Evolutionary conservation across 92 coral and sea anemone genomes (phyloP), one percentile per base, ranked within the genome.

Genomic region (Palythoa heliodiscus): DNA sequence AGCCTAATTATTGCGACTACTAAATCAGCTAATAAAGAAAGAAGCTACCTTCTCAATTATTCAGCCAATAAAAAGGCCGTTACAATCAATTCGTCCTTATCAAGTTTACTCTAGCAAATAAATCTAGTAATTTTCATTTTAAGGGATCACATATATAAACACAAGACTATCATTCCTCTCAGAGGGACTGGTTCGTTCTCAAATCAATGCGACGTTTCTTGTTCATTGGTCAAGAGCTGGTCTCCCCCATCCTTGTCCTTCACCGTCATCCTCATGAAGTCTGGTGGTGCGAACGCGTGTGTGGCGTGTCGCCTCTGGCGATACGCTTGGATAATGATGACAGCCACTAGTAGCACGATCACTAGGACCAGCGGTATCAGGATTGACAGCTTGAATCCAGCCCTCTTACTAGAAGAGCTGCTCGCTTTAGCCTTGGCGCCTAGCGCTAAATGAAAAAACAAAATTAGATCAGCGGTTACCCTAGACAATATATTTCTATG

Each of bases 321-420:
- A 58, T 77, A 77, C 19, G 52, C 83, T 11, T 6, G 54, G 40
- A 78, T 17, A n/a, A 61, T 3, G 52, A 78, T 78, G 37, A 78
- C 71, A 3, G 71, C 71, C 83, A 78, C 70, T 40, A 78, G 71
- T 2, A 29, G 19, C 50, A 78, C 4, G 43, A 78, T 78, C 29
- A 78, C 71, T n/a, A n/a, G n/a, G n/a, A n/a, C n/a, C n/a, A n/a
- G n/a, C n/a, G n/a, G n/a, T n/a, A n/a, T n/a, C n/a, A 72, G 12
- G 53, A 72, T 43, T 72, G 76, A 72, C 13, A 75, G 79, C 79
- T 75, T 52, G 39, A 52, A 17, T 35, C 63, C 79, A 29, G 60
- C 61, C 35, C 63, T 63, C 39, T 52, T 55, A 58, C 83, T 71
- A 38, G 70, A 54, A 9, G 71, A 60, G 54, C 3, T 19, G 55